Conservation (phyloP, 2,113 vertebrate genomes). For the Candoia aspera region DNA sequence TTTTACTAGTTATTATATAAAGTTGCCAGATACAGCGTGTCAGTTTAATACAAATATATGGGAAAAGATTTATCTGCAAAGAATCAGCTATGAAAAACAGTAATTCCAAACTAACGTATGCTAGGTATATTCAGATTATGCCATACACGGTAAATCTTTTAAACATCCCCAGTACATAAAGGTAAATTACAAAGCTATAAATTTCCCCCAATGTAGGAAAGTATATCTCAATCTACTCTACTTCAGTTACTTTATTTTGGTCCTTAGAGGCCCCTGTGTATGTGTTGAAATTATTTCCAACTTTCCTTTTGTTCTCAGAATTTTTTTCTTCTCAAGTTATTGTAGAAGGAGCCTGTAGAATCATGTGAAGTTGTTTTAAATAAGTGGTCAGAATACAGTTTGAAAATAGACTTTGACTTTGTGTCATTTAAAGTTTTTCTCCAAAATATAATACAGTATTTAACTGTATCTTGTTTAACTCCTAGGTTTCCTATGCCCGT, state of each 20-base stretch:
- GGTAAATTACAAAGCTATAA: constrained; percentile 58
- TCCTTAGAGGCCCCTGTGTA: constrained; percentile 56
- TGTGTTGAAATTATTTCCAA: constrained; percentile 48
- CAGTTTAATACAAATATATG: constrained; percentile 61
- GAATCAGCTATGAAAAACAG: constrained; percentile 49
- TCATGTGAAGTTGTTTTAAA: constrained; percentile 36
- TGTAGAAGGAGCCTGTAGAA: constrained; percentile 29
- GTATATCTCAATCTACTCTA: constrained; percentile 59
- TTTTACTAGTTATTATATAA: constrained; percentile 67
- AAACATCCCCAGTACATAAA: constrained; percentile 62
- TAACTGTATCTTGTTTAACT: constrained; percentile 31
- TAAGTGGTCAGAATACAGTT: not conserved
- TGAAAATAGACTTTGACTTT: not conserved
- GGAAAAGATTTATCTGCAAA: constrained; percentile 62
- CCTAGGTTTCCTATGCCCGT: constrained; percentile 96
- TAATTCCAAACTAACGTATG: not conserved
- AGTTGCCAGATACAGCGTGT: constrained; percentile 60
- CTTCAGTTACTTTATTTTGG: constrained; percentile 62
- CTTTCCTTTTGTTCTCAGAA: constrained; percentile 57
- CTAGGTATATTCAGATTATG: constrained; percentile 51
- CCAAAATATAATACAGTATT: constrained; percentile 26
- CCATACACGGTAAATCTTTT: constrained; percentile 66
- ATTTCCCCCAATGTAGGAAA: constrained; percentile 48
- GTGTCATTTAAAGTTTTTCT: not conserved
- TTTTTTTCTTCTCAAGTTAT: constrained; percentile 45